phyloP scores from a whole-genome alignment of 30 jellyfish, hydroid and myxozoan species.

The Hydractinia echinata region DNA sequence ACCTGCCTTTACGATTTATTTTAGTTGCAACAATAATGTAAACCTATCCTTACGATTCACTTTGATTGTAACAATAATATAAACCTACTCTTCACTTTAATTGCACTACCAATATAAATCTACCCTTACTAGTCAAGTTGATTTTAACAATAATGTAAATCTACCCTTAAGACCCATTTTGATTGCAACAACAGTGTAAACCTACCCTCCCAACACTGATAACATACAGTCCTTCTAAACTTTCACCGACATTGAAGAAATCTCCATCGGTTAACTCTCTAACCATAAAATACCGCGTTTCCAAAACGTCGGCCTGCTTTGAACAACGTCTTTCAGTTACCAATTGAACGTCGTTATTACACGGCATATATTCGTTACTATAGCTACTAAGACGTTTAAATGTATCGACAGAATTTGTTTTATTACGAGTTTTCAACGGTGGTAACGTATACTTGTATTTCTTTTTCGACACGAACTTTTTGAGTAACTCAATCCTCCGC shows the following conservation, averaged over 20 bases:
- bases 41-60: too few relatives aligned
- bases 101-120: too few relatives aligned
- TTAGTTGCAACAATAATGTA: too few relatives aligned
- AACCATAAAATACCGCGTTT: conserved; percentile 42
- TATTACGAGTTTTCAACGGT: conserved; percentile 15
- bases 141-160: too few relatives aligned
- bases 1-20: too few relatives aligned
- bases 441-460: conserved; percentile 46
- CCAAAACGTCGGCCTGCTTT: neutral
- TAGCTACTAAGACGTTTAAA: neutral
- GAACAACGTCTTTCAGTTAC: neutral
- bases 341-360: neutral
- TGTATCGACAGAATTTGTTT: neutral
- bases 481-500: conserved; percentile 44
- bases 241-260: conserved; percentile 55
- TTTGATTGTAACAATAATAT: too few relatives aligned
- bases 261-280: conserved; percentile 56
- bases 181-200: neutral
- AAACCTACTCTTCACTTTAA: too few relatives aligned
- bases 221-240: conserved; percentile 36
- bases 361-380: conserved; percentile 10
- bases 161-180: too few relatives aligned
- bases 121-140: too few relatives aligned
- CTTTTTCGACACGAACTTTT: conserved; percentile 32
- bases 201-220: conserved; percentile 37